Conservation (phyloP, 2,113 vertebrate species). For the Plecotus auritus region DNA sequence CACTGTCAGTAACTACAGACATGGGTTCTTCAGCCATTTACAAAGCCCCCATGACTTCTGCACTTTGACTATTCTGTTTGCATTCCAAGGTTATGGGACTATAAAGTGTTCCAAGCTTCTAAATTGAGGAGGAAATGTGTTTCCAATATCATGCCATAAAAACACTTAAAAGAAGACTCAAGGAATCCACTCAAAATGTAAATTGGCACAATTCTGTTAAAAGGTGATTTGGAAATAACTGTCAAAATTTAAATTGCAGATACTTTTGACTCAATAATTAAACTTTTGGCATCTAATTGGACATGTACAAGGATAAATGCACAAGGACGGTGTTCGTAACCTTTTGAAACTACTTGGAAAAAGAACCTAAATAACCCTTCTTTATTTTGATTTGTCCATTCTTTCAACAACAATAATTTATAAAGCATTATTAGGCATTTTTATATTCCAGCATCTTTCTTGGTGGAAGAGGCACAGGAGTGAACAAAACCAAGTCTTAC, state of each 20-base stretch:
- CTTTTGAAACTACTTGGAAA: not conserved
- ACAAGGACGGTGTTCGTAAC: not conserved
- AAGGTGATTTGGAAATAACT: not conserved
- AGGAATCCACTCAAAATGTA: conserved; percentile 24
- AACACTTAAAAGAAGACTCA: not conserved
- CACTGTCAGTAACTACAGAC: not conserved
- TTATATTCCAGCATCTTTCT: not conserved
- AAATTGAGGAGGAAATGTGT: not conserved
- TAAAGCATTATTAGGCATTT: not conserved
- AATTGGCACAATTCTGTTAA: conserved; percentile 28
- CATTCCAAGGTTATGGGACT: not conserved
- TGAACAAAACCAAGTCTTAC: not conserved
- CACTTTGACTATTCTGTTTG: not conserved
- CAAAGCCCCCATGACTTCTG: not conserved
- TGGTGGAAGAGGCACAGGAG: not conserved
- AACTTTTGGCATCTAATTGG: conserved; percentile 13
- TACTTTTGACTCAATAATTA: not conserved
- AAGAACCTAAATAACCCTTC: not conserved
- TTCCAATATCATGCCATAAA: not conserved
- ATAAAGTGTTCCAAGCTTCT: not conserved
- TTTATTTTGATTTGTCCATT: not conserved
- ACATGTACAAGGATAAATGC: not conserved
- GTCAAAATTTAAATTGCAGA: conserved; percentile 14
- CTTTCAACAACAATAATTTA: not conserved
- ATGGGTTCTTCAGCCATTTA: not conserved